Conservation (phyloP, 2,888 invertebrate species). For the Arrhopalites spinosus region DNA sequence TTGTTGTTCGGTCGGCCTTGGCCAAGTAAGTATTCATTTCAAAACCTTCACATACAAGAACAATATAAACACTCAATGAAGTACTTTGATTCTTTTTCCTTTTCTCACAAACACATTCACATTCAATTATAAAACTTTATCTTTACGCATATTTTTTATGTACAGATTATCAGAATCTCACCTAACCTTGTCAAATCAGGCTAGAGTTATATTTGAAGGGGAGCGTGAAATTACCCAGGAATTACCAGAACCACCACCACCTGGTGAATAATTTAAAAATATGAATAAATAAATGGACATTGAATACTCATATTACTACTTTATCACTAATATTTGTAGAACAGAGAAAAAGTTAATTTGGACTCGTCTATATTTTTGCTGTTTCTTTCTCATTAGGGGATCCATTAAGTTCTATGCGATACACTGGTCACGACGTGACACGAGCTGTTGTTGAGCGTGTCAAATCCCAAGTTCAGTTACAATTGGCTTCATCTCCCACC, state of each 20-base stretch:
- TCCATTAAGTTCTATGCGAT: slow-evolving; percentile 52
- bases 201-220: slow-evolving; percentile 62
- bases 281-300: neutral
- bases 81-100: too few species aligned
- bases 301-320: neutral
- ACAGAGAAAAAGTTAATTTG: too few species aligned
- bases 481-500: slow-evolving; percentile 19
- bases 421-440: slow-evolving; percentile 50
- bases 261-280: slow-evolving; percentile 33
- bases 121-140: too few species aligned
- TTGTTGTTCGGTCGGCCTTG: slow-evolving; percentile 62
- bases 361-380: neutral
- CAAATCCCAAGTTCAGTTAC: slow-evolving; percentile 44
- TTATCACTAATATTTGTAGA: too few species aligned
- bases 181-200: slow-evolving; percentile 62
- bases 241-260: slow-evolving; percentile 60
- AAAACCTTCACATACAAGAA: too few species aligned
- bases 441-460: slow-evolving; percentile 49
- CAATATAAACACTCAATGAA: too few species aligned
- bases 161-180: slow-evolving; percentile 63
- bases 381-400: slow-evolving; percentile 26
- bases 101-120: too few species aligned
- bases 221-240: slow-evolving; percentile 61
- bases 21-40: too few species aligned
- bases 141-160: too few species aligned